A percentile compares a stretch with the other conserved stretches of the same genome.
Evolutionary conservation across 2,888 invertebrate genomes (phyloP).

Genomic region (Branchipolynoe longqiensis): DNA sequence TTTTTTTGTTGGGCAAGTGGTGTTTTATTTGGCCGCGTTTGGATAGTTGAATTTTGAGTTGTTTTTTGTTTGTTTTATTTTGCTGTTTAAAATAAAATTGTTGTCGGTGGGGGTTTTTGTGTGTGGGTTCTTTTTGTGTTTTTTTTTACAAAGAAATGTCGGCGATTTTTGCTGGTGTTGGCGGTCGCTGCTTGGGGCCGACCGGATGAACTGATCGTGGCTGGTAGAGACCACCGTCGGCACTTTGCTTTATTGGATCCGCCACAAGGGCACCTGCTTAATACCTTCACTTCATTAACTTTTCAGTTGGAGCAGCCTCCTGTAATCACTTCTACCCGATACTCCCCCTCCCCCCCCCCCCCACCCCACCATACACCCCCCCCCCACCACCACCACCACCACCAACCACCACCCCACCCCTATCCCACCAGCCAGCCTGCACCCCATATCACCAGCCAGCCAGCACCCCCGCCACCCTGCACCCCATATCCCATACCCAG

Average conservation of each 20-base stretch:
- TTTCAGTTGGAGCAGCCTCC: neutral
- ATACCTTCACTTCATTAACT: conserved; percentile 17
- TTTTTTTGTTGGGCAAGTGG: too few species aligned
- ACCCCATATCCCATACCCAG: too few species aligned
- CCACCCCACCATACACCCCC: neutral
- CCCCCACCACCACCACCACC: neutral
- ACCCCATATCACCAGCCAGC: too few species aligned
- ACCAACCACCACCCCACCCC: neutral
- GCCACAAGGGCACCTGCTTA: conserved; percentile 25
- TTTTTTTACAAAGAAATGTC: neutral
- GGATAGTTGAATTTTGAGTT: too few species aligned
- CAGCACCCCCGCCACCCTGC: too few species aligned
- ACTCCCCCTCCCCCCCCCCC: neutral
- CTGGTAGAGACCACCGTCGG: neutral
- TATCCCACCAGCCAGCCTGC: neutral
- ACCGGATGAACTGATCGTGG: neutral
- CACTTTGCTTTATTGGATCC: conserved; percentile 42
- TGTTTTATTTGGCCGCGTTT: too few species aligned
- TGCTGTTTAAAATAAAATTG: neutral
- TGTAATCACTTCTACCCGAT: neutral
- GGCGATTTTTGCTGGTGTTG: neutral
- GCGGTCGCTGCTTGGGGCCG: neutral
- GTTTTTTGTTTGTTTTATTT: too few species aligned
- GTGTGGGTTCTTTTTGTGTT: neutral
- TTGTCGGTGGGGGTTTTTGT: neutral